These are phyloP conservation scores for Allygus modestus DNA, from an alignment of 2,888 invertebrate genomes.

Conservation along the genomic window DNA sequence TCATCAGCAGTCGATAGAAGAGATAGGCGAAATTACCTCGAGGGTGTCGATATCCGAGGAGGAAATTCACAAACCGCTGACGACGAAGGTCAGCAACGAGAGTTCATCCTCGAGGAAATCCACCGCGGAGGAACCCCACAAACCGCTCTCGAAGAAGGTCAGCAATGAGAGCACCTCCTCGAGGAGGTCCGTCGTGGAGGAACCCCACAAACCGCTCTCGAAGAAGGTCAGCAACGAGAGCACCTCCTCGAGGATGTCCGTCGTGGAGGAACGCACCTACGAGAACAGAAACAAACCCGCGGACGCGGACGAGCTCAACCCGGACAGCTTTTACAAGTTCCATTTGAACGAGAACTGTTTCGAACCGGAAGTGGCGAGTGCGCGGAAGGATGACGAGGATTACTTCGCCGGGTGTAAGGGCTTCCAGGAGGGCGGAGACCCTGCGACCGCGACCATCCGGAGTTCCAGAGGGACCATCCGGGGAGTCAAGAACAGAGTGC, in stretches of 20 bases:
- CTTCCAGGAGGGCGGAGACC: conserved; percentile 78
- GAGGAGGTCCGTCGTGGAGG: not conserved
- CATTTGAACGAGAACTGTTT: conserved; percentile 86
- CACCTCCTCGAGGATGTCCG: conserved; percentile 82
- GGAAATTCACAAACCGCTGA: conserved; percentile 55
- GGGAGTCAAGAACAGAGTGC: conserved; percentile 95
- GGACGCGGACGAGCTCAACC: conserved; percentile 45
- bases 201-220: conserved; percentile 56
- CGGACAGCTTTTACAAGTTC: conserved; percentile 80
- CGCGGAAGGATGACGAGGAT: conserved; percentile 74
- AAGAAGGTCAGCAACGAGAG: conserved; percentile 76
- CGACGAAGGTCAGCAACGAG: conserved; percentile 76
- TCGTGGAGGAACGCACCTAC: conserved; percentile 83
- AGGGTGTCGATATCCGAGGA: conserved; percentile 19
- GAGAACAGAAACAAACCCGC: conserved; percentile 77
- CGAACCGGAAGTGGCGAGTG: conserved; percentile 72
- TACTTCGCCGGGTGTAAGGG: conserved; percentile 90
- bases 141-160: conserved; percentile 74
- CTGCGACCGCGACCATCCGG: conserved; percentile 86
- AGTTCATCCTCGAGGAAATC: conserved; percentile 81
- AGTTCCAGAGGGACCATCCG: conserved; percentile 96
- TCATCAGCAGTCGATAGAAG: conserved; percentile 35
- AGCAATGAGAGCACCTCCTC: conserved; percentile 76
- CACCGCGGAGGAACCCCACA: conserved; percentile 77
- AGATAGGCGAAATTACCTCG: not conserved